Percentiles rank a stretch among this genome's conserved stretches.
phyloP scores from a whole-genome alignment of 1,140 invertebrate species.

The Drosophila sulfurigaster region DNA sequence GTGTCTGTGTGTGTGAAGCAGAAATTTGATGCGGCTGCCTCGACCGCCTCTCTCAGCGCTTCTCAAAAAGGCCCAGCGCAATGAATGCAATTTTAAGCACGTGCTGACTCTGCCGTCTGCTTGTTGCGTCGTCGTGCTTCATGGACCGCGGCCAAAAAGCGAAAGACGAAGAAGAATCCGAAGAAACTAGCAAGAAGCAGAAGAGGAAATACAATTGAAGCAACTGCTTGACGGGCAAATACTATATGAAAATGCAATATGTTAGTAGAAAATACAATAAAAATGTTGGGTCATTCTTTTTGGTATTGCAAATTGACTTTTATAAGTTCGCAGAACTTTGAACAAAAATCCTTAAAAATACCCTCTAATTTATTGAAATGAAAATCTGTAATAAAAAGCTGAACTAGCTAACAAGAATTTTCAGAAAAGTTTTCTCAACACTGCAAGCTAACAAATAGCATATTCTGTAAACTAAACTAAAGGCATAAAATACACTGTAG shows the following conservation, averaged over 20 bases:
- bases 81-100: slow-evolving; percentile 77
- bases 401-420: too few species aligned
- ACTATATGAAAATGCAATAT: not conserved
- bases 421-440: too few species aligned
- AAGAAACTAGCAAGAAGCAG: slow-evolving; percentile 12
- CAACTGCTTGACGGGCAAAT: not conserved
- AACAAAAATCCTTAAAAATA: too few species aligned
- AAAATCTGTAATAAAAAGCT: too few species aligned
- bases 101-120: slow-evolving; percentile 53
- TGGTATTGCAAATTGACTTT: too few species aligned
- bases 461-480: too few species aligned
- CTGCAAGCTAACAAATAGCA: too few species aligned
- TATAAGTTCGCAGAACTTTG: too few species aligned
- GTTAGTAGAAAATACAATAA: too few species aligned
- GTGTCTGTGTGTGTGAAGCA: slow-evolving; percentile 26
- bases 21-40: slow-evolving; percentile 45
- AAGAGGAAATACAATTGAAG: not conserved
- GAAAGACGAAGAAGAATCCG: slow-evolving; percentile 34
- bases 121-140: slow-evolving; percentile 54
- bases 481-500: too few species aligned
- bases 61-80: slow-evolving; percentile 36
- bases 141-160: slow-evolving; percentile 64
- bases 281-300: too few species aligned
- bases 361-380: too few species aligned
- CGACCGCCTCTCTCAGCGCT: slow-evolving; percentile 15